These are phyloP conservation scores for Pelecanus crispus DNA, from an alignment of 2,113 vertebrate species.

Conservation along the genomic window DNA sequence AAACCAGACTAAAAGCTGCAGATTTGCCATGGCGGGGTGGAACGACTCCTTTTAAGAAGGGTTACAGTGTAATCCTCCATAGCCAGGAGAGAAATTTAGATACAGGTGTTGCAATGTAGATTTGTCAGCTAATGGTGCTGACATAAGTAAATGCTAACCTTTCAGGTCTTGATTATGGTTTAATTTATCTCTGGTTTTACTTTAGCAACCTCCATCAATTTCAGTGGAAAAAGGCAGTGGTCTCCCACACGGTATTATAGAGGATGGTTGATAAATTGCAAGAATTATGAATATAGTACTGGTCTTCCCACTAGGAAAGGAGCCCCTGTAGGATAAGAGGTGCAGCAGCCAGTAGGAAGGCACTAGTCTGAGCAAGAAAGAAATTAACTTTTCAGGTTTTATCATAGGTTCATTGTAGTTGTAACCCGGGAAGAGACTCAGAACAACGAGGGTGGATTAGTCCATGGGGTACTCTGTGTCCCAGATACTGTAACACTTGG, in stretches of 20 bases:
- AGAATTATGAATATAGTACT: background rate
- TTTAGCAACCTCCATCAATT: background rate
- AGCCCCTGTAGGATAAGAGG: background rate
- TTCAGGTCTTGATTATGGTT: conserved; percentile 7
- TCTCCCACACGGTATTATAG: background rate
- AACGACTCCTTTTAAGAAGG: background rate
- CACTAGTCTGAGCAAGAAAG: background rate
- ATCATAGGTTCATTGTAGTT: background rate
- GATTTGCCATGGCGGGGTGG: background rate
- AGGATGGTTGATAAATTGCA: background rate
- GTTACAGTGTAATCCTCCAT: background rate
- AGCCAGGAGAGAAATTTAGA: background rate
- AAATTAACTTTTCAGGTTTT: background rate
- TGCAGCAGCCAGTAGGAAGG: background rate
- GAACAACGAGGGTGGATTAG: background rate
- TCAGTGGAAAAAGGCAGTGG: background rate
- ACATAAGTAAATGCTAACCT: background rate
- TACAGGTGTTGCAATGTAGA: background rate
- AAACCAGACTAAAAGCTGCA: background rate
- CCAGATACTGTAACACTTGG: background rate
- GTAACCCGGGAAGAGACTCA: background rate
- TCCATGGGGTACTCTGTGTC: background rate
- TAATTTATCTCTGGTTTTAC: conserved; percentile 18
- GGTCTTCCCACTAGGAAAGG: background rate
- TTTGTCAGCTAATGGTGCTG: background rate